Conservation (phyloP, 2,888 invertebrate genomes). For the Minunthozetes semirufus region DNA sequence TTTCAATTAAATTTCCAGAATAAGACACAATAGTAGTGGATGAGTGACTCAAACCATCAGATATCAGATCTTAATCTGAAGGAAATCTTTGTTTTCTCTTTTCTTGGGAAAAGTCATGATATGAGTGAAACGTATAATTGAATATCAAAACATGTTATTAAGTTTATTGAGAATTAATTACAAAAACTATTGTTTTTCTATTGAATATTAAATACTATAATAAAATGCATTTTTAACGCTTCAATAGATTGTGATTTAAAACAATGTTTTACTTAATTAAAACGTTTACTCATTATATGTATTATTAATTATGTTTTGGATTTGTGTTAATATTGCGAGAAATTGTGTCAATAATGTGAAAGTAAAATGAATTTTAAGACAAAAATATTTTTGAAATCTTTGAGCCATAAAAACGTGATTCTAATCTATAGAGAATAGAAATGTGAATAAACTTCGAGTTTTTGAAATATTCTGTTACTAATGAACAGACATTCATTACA, state of each 20-base stretch:
- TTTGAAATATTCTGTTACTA: no score
- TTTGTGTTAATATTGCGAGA: no score
- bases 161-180: background rate
- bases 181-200: background rate
- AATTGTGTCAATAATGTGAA: conserved; percentile 15
- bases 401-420: background rate
- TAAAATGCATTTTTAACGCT: background rate
- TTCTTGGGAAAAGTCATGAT: background rate
- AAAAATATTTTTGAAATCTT: background rate
- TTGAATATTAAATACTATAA: background rate
- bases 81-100: no score
- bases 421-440: background rate
- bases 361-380: background rate
- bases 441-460: background rate
- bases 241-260: background rate
- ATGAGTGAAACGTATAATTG: background rate
- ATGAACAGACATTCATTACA: no score
- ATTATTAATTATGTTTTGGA: no score
- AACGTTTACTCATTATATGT: background rate
- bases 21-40: no score
- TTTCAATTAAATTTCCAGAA: no score
- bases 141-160: background rate
- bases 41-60: no score
- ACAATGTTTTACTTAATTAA: background rate
- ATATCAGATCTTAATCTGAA: no score